Percentiles rank a stretch among this genome's conserved stretches.
phyloP scores from a whole-genome alignment of 1,140 invertebrate genomes.

The Drosophila repletoides region DNA sequence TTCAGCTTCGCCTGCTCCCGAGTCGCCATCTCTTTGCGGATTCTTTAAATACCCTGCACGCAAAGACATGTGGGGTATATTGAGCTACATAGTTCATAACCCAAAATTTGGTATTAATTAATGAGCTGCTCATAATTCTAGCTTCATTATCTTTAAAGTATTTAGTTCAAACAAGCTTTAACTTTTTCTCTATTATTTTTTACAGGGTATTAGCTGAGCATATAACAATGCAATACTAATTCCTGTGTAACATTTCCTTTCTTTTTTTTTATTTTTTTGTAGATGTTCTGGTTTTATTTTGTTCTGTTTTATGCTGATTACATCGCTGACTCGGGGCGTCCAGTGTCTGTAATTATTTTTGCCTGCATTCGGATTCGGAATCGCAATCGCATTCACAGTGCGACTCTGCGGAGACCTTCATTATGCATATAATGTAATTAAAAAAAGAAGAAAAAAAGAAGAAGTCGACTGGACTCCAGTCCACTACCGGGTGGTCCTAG shows the following conservation, averaged over 20 bases:
- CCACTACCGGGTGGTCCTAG: conserved; percentile 27
- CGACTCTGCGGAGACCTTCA: conserved; percentile 41
- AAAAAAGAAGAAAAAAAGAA: conserved; percentile 53
- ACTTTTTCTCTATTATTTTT: no score
- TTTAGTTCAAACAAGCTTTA: no score
- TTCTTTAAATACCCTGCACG: conserved; percentile 8
- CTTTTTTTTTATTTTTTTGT: not conserved
- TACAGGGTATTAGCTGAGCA: not conserved
- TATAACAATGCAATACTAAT: not conserved
- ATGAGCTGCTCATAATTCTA: no score
- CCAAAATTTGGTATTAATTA: no score
- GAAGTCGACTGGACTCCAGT: conserved; percentile 7
- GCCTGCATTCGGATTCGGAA: conserved; percentile 41
- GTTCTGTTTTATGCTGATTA: conserved; percentile 56
- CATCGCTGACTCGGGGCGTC: conserved; percentile 47
- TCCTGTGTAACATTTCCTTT: not conserved
- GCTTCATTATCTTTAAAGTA: no score
- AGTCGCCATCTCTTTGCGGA: not conserved
- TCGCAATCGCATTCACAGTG: conserved; percentile 45
- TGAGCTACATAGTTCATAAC: no score
- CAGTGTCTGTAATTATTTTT: conserved; percentile 70
- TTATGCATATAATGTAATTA: conserved; percentile 77
- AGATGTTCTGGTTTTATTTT: not conserved
- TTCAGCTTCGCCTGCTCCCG: conserved; percentile 2
- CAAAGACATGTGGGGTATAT: no score